phyloP scores from a whole-genome alignment of 2,888 invertebrate genomes.

The Subacronicta megacephala region DNA sequence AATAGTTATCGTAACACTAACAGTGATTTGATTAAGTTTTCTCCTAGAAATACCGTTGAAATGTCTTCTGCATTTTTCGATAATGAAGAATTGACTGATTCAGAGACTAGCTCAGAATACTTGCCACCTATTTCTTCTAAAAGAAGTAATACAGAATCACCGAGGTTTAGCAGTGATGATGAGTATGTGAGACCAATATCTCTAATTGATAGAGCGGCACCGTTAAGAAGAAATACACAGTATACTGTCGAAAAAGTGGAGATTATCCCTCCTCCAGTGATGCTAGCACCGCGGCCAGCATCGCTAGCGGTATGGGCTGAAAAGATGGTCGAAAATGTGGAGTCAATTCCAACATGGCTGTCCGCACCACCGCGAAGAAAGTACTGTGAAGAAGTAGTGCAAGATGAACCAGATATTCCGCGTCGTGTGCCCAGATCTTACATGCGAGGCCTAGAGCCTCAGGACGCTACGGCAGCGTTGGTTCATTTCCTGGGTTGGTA shows the following conservation, averaged over 20 bases:
- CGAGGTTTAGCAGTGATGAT: slow-evolving; percentile 74
- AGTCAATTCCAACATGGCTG: slow-evolving; percentile 86
- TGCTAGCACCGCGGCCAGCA: slow-evolving; percentile 79
- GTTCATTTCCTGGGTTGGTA: slow-evolving; percentile 94
- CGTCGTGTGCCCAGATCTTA: slow-evolving; percentile 83
- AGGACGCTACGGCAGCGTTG: slow-evolving; percentile 92
- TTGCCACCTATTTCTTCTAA: slow-evolving; percentile 63
- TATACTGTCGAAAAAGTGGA: slow-evolving; percentile 81
- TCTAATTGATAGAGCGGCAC: slow-evolving; percentile 81
- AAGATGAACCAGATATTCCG: slow-evolving; percentile 81
- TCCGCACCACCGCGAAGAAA: slow-evolving; percentile 84
- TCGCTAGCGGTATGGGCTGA: slow-evolving; percentile 84
- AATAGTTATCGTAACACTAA: slow-evolving; percentile 56
- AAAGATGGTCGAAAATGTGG: slow-evolving; percentile 88
- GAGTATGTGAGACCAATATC: slow-evolving; percentile 78
- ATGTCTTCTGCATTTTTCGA: slow-evolving; percentile 67
- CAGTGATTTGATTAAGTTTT: slow-evolving; percentile 82
- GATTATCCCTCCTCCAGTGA: slow-evolving; percentile 85
- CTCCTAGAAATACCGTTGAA: slow-evolving; percentile 67
- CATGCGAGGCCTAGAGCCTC: slow-evolving; percentile 92
- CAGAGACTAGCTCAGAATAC: slow-evolving; percentile 77
- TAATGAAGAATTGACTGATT: slow-evolving; percentile 64
- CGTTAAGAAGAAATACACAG: slow-evolving; percentile 68
- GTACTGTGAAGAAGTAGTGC: slow-evolving; percentile 71
- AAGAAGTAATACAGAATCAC: slow-evolving; percentile 48